Evolutionary conservation across 2,888 invertebrate species (phyloP).

Genomic region (Dioctria linearis): DNA sequence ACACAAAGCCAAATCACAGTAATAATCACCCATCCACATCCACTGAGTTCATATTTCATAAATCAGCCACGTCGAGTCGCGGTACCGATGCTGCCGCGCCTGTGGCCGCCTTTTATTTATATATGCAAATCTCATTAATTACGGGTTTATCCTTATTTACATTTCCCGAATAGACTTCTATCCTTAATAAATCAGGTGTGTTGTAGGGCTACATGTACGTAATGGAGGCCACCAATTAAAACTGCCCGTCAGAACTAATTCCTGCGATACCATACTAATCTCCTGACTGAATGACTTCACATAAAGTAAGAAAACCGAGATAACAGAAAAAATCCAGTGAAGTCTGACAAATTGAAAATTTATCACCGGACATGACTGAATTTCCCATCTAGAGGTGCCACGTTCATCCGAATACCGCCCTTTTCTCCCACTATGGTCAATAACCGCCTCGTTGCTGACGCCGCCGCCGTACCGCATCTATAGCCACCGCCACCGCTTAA

Average conservation of each 20-base stretch:
- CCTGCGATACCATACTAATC: slow-evolving; percentile 19
- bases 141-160: slow-evolving; percentile 19
- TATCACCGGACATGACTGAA: slow-evolving; percentile 51
- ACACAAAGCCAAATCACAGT: too few species aligned
- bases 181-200: slow-evolving; percentile 37
- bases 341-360: slow-evolving; percentile 51
- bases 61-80: too few species aligned
- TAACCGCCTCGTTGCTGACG: neutral
- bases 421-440: slow-evolving; percentile 13
- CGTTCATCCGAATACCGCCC: neutral
- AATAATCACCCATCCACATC: too few species aligned
- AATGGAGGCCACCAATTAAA: slow-evolving; percentile 36
- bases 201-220: neutral
- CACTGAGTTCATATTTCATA: too few species aligned
- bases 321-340: slow-evolving; percentile 23
- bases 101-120: neutral
- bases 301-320: neutral
- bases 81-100: too few species aligned
- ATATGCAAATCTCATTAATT: slow-evolving; percentile 47
- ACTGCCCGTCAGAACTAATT: slow-evolving; percentile 18
- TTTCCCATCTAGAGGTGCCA: slow-evolving; percentile 16
- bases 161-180: neutral
- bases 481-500: too few species aligned
- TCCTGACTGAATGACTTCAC: neutral
- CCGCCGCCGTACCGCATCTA: too few species aligned